Percentiles rank a stretch among this genome's conserved stretches.
These are phyloP conservation scores for Sebastolobus altivelis DNA, from an alignment of 2,797 vertebrate species.

Conservation along the genomic window DNA sequence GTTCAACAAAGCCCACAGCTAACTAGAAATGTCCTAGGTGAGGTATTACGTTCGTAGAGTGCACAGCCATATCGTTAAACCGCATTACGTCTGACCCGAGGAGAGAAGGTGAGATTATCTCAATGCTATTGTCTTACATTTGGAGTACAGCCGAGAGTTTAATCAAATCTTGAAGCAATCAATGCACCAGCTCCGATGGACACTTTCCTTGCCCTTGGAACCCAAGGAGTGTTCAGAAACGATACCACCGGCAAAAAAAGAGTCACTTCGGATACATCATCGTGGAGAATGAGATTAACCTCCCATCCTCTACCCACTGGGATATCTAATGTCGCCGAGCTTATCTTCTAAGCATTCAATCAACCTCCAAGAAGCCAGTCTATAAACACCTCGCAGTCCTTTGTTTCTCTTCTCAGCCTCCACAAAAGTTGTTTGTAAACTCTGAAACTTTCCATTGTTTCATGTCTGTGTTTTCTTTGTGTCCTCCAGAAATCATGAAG, in stretches of 20 bases:
- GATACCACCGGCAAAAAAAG: conserved; percentile 70
- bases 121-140: conserved; percentile 83
- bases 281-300: conserved; percentile 83
- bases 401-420: conserved; percentile 56
- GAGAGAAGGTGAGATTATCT: conserved; percentile 81
- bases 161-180: conserved; percentile 84
- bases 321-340: conserved; percentile 80
- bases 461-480: not conserved
- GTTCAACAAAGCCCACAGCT: conserved; percentile 34
- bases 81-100: conserved; percentile 76
- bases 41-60: conserved; percentile 56
- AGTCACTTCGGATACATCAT: conserved; percentile 82
- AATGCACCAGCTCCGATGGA: conserved; percentile 74
- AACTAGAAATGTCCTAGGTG: conserved; percentile 54
- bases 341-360: conserved; percentile 82
- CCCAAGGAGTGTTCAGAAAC: conserved; percentile 76
- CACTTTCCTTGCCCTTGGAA: conserved; percentile 77
- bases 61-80: conserved; percentile 67
- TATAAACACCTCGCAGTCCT: conserved; percentile 72
- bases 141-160: conserved; percentile 78
- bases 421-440: conserved; percentile 31
- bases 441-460: conserved; percentile 50
- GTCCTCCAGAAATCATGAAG: conserved; percentile 19
- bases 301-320: conserved; percentile 74
- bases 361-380: conserved; percentile 70